Percentiles rank a stretch among this genome's conserved stretches.
Evolutionary conservation across 2,113 vertebrate genomes (phyloP).

Genomic region (Ranitomeya variabilis): DNA sequence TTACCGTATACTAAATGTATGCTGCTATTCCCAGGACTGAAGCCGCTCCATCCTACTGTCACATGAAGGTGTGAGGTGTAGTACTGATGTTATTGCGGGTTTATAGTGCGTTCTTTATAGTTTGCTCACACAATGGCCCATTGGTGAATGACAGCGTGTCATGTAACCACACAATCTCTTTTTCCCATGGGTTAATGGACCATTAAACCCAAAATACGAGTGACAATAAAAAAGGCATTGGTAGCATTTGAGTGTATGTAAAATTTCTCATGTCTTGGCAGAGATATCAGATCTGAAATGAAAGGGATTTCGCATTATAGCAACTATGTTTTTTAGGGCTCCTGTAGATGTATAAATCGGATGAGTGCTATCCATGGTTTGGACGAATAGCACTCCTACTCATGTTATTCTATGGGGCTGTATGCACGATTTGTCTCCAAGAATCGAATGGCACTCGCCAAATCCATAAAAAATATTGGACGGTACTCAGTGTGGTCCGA

Average conservation of each 20-base stretch:
- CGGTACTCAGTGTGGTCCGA: too few species aligned
- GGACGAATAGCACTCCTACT: too few species aligned
- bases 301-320: background rate
- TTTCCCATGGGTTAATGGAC: conserved; percentile 16
- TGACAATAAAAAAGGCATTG: background rate
- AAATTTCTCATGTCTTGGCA: background rate
- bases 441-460: too few species aligned
- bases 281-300: background rate
- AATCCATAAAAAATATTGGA: too few species aligned
- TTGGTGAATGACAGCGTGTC: background rate
- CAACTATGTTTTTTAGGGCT: background rate
- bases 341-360: too few species aligned
- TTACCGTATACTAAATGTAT: background rate
- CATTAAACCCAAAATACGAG: conserved; percentile 15
- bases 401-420: too few species aligned
- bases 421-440: too few species aligned
- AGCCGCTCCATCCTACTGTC: background rate
- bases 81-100: conserved; percentile 8
- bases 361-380: too few species aligned
- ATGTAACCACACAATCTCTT: background rate
- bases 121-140: conserved; percentile 22
- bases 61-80: conserved; percentile 47
- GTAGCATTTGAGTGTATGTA: background rate
- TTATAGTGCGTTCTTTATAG: conserved; percentile 18
- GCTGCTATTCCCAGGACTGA: conserved; percentile 20